Conservation (phyloP, 2,888 invertebrate genomes). For the Onchidella celtica region DNA sequence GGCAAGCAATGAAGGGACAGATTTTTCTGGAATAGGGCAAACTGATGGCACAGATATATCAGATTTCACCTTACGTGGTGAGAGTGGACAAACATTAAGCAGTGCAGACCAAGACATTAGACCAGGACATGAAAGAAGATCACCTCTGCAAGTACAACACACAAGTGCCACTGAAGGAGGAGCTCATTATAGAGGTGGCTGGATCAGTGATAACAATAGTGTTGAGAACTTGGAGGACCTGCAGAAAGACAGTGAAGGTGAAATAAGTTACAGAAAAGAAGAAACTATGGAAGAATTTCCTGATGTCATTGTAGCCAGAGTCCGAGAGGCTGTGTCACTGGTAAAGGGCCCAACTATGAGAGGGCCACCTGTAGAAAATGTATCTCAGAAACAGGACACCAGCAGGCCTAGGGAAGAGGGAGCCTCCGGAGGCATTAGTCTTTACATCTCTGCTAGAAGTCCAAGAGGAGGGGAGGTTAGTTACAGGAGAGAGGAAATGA, state of each 20-base stretch:
- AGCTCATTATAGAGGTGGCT: not conserved
- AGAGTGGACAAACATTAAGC: not conserved
- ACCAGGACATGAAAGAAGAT: not conserved
- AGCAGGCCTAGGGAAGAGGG: not conserved
- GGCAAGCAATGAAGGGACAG: not conserved
- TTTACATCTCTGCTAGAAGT: not conserved
- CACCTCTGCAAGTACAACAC: not conserved
- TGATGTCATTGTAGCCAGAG: not conserved
- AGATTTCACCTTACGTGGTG: not conserved
- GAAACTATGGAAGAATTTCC: conserved; percentile 37
- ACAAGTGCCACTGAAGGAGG: not conserved
- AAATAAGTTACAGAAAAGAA: conserved; percentile 45
- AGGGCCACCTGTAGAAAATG: not conserved
- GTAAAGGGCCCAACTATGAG: conserved; percentile 1
- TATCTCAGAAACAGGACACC: not conserved
- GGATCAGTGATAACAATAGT: not conserved
- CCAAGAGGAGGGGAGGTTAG: conserved; percentile 43
- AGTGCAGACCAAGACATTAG: not conserved
- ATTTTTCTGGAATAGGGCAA: no score
- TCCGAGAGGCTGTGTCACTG: not conserved
- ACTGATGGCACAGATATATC: not conserved
- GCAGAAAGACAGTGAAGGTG: conserved; percentile 5
- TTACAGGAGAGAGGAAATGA: conserved; percentile 45
- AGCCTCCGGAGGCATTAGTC: not conserved
- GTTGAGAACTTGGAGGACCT: not conserved